Base-by-base conservation (phyloP, 35 echinoderm and acorn worm genomes). In the Amphiura filiformis region DNA sequence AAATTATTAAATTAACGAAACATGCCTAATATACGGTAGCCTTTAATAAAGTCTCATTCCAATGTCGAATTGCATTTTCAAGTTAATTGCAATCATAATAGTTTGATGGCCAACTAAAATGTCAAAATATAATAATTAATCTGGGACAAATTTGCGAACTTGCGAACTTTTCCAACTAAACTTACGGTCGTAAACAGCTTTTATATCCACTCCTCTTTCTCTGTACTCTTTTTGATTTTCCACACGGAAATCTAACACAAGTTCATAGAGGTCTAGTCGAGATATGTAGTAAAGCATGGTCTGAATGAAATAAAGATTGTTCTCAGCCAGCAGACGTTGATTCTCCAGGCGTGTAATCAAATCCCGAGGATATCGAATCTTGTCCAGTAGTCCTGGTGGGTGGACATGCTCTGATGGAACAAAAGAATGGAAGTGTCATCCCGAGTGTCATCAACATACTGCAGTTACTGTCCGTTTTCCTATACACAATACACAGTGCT, bases 261-360 rank as follows among this genome's bases (percentile, higher is more conserved):
- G 40, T 56, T 91, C 81, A 78, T 97, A 94, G 1, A 97, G 81
- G 85, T 97, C 95, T 26, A 80, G 81, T 77, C 95, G 86, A n/a
- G 91, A 85, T 31, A 91, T 81, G 52, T 97, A 97, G 32, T 91
- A 97, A 28, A 97, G 82, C 4, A 97, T 65, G 0, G 91, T 97
- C 70, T 97, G 95, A 11, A 97, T 81, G n/a, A 97, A 97, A 39
- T 87, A 89, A 7, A 97, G 78, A 32, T 92, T 97, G 64, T 97
- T 97, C 31, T 91, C 88, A 36, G 95, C 95, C 13, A 97, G 65
- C 17, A 97, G 77, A 18, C 83, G 84, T 33, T 97, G 85, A 31
- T 89, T 75, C 61, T 97, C 91, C 31, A 97, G 76, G 0, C 91
- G 65, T 34, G 85, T 37, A 22, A 97, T 81, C 11, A 97, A 78